phyloP scores from a whole-genome alignment of 2,888 invertebrate species.

The Colostygia pectinataria region DNA sequence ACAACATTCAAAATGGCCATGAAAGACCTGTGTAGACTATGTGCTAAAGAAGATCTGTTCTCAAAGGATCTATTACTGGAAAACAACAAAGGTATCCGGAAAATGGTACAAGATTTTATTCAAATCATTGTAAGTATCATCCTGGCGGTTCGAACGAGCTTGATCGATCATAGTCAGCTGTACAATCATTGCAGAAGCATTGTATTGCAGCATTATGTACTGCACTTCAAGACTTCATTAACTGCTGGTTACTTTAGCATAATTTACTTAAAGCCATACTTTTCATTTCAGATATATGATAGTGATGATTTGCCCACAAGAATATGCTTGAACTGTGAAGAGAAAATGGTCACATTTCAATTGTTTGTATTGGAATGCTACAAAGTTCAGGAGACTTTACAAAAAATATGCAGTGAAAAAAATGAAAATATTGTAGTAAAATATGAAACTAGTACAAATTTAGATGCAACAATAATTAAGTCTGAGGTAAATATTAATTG shows the following conservation, averaged over 20 bases:
- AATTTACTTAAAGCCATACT: neutral
- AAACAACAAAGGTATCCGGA: slow-evolving; percentile 62
- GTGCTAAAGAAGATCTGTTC: slow-evolving; percentile 67
- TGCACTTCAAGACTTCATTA: no score
- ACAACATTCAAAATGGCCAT: slow-evolving; percentile 40
- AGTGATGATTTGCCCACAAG: slow-evolving; percentile 67
- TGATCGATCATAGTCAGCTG: no score
- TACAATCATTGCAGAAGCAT: no score
- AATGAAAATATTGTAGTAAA: slow-evolving; percentile 46
- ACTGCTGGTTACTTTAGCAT: neutral
- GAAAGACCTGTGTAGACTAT: slow-evolving; percentile 69
- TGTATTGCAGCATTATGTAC: no score
- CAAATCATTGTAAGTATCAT: slow-evolving; percentile 68
- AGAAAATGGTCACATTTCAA: slow-evolving; percentile 73
- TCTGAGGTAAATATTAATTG: slow-evolving; percentile 53
- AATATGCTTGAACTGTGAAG: slow-evolving; percentile 73
- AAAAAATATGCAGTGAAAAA: slow-evolving; percentile 49
- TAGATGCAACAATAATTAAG: slow-evolving; percentile 48
- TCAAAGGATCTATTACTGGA: slow-evolving; percentile 69
- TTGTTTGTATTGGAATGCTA: slow-evolving; percentile 71
- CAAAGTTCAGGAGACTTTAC: slow-evolving; percentile 65
- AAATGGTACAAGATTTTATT: slow-evolving; percentile 66
- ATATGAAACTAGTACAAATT: slow-evolving; percentile 38
- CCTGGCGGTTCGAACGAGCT: no score
- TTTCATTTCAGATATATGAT: slow-evolving; percentile 58